phyloP scores from a whole-genome alignment of 2,888 invertebrate genomes.

The Iselma pallidipennis region DNA sequence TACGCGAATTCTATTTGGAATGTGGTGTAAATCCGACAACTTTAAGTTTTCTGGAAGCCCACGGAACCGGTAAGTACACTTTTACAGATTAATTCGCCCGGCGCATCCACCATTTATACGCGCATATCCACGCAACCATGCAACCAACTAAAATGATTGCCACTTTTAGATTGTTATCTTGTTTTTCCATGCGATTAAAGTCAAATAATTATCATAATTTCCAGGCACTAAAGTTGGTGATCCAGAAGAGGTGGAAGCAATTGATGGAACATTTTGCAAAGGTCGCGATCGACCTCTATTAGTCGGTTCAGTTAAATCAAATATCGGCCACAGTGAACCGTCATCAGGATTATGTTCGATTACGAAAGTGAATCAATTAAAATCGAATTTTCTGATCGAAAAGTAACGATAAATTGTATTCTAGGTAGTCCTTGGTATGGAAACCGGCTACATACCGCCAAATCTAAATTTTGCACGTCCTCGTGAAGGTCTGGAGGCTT shows the following conservation, averaged over 20 bases:
- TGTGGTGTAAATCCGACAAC: constrained; percentile 70
- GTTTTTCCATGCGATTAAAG: too few species aligned
- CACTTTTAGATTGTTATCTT: too few species aligned
- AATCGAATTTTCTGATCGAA: background rate
- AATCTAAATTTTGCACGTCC: constrained; percentile 73
- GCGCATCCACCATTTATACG: too few species aligned
- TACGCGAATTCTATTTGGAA: constrained; percentile 69
- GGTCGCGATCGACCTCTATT: constrained; percentile 69
- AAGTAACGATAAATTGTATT: constrained; percentile 54
- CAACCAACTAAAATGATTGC: too few species aligned
- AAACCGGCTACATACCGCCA: constrained; percentile 78
- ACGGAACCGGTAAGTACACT: constrained; percentile 74
- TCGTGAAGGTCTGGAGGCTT: constrained; percentile 61
- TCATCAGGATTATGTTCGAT: constrained; percentile 81
- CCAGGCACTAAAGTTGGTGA: constrained; percentile 83
- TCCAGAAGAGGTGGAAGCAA: constrained; percentile 85
- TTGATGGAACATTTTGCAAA: constrained; percentile 78
- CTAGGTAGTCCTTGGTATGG: constrained; percentile 64
- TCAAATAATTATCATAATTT: too few species aligned
- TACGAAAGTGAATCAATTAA: constrained; percentile 71
- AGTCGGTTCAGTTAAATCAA: constrained; percentile 92
- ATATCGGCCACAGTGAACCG: constrained; percentile 92
- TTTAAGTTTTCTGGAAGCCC: constrained; percentile 84
- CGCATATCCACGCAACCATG: too few species aligned
- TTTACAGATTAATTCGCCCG: too few species aligned